Base-by-base conservation (phyloP, 2,797 vertebrate genomes). In the Neosalanx taihuensis region DNA sequence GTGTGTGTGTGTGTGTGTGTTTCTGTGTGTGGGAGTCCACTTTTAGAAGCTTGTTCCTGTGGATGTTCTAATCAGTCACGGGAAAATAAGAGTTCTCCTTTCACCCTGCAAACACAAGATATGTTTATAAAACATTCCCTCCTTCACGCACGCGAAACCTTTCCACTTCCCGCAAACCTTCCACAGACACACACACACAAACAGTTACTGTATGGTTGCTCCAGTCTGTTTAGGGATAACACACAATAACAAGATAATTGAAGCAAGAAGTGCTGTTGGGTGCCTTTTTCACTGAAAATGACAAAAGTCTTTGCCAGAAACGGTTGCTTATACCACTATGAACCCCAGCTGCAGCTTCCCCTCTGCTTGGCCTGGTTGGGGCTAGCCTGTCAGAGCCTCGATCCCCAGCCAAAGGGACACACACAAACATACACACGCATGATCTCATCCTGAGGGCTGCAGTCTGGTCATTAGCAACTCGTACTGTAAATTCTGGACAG, bases 41-140 rank as follows among this genome's bases (percentile, higher is more conserved):
- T 80, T 81, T 81, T 72, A 67, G 68, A 72, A 75, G 69, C 29
- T 23, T 35, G 46, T 64, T 59, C 20, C 71, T 68, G 72, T 73
- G 57, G 49, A 78, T 53, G 41, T 69, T 69, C 65, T 79, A 81
- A 85, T 85, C 79, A 85, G 63, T 59, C 66, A 26, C 31, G 69
- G 57, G 70, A 64, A 73, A 73, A 78, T 76, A 78, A 64, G 41
- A 72, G 58, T 35, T 31, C 41, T 57, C 72, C 41, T 66, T 46
- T 49, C 76, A 72, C 66, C 17, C 46, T 59, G 58, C 58, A 23
- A 59, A 69, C 73, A 71, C 64, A 64, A 56, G 66, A 67, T 69
- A 59, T 67, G 73, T 56, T 72, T 79, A 66, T 71, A 73, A 82
- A 82, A 76, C 67, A 69, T 20, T 75, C 64, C 63, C 29, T 67